Conservation (phyloP, 2,113 vertebrate species). For the Peromyscus polionotus region DNA sequence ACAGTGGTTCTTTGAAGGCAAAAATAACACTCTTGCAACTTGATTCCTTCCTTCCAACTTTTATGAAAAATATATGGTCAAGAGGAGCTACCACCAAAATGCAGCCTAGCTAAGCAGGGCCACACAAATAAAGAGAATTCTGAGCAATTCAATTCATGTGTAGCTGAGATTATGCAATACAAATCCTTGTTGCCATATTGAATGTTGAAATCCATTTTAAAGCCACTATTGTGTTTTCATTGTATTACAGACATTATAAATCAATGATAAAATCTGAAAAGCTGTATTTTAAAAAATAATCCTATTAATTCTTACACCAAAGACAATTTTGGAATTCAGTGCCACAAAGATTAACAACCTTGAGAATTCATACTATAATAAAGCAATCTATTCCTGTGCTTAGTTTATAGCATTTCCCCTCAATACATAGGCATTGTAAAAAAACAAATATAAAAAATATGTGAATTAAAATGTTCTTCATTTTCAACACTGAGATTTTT, state of each 20-base stretch:
- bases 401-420: not conserved
- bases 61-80: not conserved
- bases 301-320: not conserved
- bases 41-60: not conserved
- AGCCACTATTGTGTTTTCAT: not conserved
- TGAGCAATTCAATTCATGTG: not conserved
- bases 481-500: not conserved
- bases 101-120: not conserved
- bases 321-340: not conserved
- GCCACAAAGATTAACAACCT: not conserved
- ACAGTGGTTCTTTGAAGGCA: not conserved
- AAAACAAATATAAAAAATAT: not conserved
- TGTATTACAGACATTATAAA: not conserved
- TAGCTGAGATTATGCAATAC: not conserved
- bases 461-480: not conserved
- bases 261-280: not conserved
- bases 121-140: not conserved
- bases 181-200: not conserved
- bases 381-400: not conserved
- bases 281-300: not conserved
- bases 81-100: not conserved
- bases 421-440: not conserved
- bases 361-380: not conserved
- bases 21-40: not conserved
- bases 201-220: not conserved